Base-by-base conservation (phyloP, 1,140 invertebrate species). In the Bicyclus anynana region DNA sequence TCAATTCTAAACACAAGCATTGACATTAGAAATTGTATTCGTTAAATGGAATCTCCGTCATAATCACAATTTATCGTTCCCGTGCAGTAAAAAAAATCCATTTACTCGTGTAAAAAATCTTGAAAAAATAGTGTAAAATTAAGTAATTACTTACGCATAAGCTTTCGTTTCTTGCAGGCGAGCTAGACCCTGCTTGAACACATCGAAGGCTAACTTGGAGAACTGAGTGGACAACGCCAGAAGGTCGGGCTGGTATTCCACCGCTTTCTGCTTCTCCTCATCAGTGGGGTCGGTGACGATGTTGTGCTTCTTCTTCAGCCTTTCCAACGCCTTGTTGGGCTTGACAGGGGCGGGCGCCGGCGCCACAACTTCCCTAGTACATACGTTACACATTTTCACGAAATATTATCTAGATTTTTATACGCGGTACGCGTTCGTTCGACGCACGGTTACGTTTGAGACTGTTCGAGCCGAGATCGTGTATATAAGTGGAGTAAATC, bases 241-340 rank as follows among this genome's bases (percentile, higher is more conserved):
- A 2, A 88, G 69, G 37, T 88, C 85, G 0, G 85, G 85, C 64
- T 88, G 85, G 67, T 88, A 88, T 2, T 72, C 85, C 46, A 88
- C 82, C 33, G 81, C 72, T 59, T 72, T 74, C 66, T 86, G 82
- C 42, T 80, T 84, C 23, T 77, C 77, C 9, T 60, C 65, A 49
- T 75, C 63, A 9, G 33, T 53, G 20, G 85, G 84, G 46, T 88
- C 75, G 1, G 81, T 85, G 17, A 66, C 56, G 26, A 88, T 80
- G 37, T 84, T 83, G 55, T 88, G 84, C 51, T 88, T 86, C 50
- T 50, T 70, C 77, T 88, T 88, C 62, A 87, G 68, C 1, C 76
- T 53, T 40, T 84, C 81, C 12, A 87, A 27, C 2, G 65, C 63
- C n/a, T 66, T 65, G 63, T 67, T 76, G 0, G 60, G 65, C 16